phyloP scores from a whole-genome alignment of 2,797 vertebrate genomes.

The Halcyon leucocephala region DNA sequence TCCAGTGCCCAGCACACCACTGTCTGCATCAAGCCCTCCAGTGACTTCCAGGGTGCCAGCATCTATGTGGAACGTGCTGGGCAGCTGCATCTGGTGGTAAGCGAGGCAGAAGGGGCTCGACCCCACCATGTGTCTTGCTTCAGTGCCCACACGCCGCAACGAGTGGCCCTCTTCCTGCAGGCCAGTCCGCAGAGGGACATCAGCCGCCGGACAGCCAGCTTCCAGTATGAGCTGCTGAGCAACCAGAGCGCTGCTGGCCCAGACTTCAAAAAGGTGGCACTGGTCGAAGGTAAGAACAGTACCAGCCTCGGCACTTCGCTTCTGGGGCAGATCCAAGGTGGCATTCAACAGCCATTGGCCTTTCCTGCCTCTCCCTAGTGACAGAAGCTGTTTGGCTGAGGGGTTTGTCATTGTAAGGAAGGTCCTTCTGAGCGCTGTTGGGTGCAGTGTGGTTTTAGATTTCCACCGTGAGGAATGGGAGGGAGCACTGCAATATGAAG shows the following conservation, averaged over 20 bases:
- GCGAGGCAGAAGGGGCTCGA: slow-evolving; percentile 48
- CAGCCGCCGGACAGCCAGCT: slow-evolving; percentile 75
- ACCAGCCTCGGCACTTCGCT: accelerated
- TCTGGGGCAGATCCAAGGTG: too few species aligned
- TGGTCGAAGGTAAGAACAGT: slow-evolving; percentile 70
- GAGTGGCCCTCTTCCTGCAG: slow-evolving; percentile 81
- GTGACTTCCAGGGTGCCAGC: slow-evolving; percentile 77
- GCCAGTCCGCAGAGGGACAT: slow-evolving; percentile 76
- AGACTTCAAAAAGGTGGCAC: slow-evolving; percentile 16
- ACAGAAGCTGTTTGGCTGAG: not conserved
- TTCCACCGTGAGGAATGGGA: not conserved
- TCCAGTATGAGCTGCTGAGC: slow-evolving; percentile 84
- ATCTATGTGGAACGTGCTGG: slow-evolving; percentile 79
- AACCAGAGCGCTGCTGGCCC: slow-evolving; percentile 52
- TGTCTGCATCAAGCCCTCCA: slow-evolving; percentile 81
- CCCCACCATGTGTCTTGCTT: slow-evolving; percentile 79
- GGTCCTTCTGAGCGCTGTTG: not conserved
- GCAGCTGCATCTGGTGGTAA: slow-evolving; percentile 76
- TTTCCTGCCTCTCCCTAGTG: not conserved
- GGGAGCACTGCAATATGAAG: not conserved
- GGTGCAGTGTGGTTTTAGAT: not conserved
- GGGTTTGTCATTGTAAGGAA: not conserved
- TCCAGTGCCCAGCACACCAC: slow-evolving; percentile 56
- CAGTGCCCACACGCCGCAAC: slow-evolving; percentile 45
- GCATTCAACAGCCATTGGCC: accelerated